These are phyloP conservation scores for Norana najaformis DNA, from an alignment of 2,888 invertebrate genomes.

Conservation along the genomic window DNA sequence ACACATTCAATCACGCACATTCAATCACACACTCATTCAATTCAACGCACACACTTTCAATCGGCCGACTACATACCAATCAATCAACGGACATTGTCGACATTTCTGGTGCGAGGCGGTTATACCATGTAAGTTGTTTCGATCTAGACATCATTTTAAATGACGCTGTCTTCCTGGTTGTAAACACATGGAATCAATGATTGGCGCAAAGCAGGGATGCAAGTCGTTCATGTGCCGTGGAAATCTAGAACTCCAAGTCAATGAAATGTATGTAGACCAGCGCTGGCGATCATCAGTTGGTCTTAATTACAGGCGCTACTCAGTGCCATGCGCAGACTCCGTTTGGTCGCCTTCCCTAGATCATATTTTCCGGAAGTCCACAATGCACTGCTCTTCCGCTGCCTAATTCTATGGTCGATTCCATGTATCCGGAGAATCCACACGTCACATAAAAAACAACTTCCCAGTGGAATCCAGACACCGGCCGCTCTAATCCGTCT, in stretches of 20 bases:
- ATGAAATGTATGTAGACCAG: neutral
- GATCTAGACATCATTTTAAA: neutral
- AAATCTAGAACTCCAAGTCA: neutral
- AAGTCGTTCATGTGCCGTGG: neutral
- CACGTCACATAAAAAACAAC: neutral
- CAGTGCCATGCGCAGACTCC: neutral
- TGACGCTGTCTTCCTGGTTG: neutral
- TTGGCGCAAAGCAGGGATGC: neutral
- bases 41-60: no score
- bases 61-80: neutral
- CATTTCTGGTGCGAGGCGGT: no score
- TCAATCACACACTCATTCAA: no score
- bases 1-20: no score
- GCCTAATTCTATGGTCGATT: slow-evolving; percentile 7
- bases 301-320: neutral
- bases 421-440: slow-evolving; percentile 5
- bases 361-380: neutral
- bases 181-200: neutral
- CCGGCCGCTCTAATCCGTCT: neutral
- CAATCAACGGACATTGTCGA: neutral
- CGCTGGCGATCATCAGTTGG: neutral
- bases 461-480: neutral
- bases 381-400: neutral
- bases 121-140: neutral
- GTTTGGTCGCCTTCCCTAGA: neutral